These are phyloP conservation scores for Phyllostomus hastatus DNA, from an alignment of 2,113 vertebrate species.

Conservation along the genomic window DNA sequence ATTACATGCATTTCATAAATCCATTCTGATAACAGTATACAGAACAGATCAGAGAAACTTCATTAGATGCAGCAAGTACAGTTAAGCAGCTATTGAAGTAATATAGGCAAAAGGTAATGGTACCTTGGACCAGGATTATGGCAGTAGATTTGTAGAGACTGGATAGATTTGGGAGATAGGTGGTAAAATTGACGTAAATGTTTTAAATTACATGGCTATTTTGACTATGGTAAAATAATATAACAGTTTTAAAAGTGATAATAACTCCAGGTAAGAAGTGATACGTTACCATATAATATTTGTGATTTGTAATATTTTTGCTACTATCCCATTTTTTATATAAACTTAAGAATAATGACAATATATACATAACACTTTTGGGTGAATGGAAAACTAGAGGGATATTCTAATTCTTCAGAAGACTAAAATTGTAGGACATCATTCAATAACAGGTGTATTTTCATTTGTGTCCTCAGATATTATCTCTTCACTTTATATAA, in stretches of 20 bases:
- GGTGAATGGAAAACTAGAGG: neutral
- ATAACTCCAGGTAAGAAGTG: neutral
- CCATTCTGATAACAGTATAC: neutral
- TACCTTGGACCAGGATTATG: neutral
- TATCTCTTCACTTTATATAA: neutral
- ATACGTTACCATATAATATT: neutral
- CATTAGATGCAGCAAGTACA: neutral
- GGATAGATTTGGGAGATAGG: neutral
- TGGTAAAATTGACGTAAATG: neutral
- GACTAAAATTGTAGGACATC: conserved; percentile 32
- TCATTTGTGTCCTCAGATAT: neutral
- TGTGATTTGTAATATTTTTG: conserved; percentile 43
- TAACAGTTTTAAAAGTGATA: neutral
- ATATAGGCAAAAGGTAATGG: neutral
- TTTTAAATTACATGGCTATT: conserved; percentile 3
- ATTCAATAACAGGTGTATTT: neutral
- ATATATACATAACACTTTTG: neutral
- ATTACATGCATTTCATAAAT: neutral
- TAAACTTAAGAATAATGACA: conserved; percentile 14
- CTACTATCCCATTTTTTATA: neutral
- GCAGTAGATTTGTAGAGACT: neutral
- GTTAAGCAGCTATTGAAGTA: neutral
- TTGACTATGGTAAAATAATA: conserved; percentile 12
- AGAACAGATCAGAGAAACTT: neutral
- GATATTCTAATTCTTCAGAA: conserved; percentile 8